Percentiles rank a stretch among this genome's conserved stretches.
Evolutionary conservation across 2,888 invertebrate species (phyloP).

Genomic region (Meiosimyza decipiens): DNA sequence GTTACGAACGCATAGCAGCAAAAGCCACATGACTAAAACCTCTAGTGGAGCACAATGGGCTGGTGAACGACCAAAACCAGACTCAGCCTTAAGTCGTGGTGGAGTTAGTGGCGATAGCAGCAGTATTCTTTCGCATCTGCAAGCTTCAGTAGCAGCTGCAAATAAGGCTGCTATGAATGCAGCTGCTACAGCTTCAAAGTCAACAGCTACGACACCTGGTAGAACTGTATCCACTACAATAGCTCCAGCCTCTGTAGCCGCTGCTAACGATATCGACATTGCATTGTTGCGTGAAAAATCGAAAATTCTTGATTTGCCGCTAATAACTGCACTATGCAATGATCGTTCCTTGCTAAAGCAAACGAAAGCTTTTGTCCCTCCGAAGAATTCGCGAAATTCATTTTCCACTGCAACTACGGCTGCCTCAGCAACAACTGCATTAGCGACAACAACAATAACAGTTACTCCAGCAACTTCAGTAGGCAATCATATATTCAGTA

Average conservation of each 20-base stretch:
- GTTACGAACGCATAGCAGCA: slow-evolving; percentile 52
- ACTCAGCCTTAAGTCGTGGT: slow-evolving; percentile 50
- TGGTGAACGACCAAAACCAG: slow-evolving; percentile 58
- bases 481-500: slow-evolving; percentile 41
- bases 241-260: slow-evolving; percentile 67
- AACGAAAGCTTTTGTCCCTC: slow-evolving; percentile 86
- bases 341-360: slow-evolving; percentile 90
- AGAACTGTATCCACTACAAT: slow-evolving; percentile 61
- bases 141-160: slow-evolving; percentile 56
- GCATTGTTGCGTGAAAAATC: slow-evolving; percentile 88
- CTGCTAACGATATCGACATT: slow-evolving; percentile 74
- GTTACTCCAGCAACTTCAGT: slow-evolving; percentile 47
- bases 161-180: slow-evolving; percentile 39
- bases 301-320: slow-evolving; percentile 88
- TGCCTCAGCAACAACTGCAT: slow-evolving; percentile 48
- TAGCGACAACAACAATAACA: slow-evolving; percentile 31
- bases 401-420: slow-evolving; percentile 40
- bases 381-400: slow-evolving; percentile 71
- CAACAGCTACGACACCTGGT: slow-evolving; percentile 6
- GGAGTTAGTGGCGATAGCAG: slow-evolving; percentile 54
- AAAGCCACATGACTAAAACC: slow-evolving; percentile 60
- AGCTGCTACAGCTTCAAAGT: slow-evolving; percentile 2
- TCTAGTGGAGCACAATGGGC: slow-evolving; percentile 64
- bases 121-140: slow-evolving; percentile 60
- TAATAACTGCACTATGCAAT: slow-evolving; percentile 93